Evolutionary conservation across 2,888 invertebrate genomes (phyloP).

Genomic region (Seira ritae): DNA sequence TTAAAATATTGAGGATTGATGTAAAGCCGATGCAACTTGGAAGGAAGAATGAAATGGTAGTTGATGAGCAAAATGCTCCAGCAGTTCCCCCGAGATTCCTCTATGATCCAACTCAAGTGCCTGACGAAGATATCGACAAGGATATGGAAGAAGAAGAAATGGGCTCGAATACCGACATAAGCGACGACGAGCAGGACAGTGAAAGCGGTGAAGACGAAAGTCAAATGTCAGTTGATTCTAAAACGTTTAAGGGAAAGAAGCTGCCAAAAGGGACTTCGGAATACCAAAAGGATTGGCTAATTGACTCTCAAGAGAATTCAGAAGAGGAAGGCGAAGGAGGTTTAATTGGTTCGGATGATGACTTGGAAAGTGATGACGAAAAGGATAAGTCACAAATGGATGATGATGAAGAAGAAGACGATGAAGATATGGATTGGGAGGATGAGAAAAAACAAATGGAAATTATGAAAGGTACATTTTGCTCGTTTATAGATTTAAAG

Average conservation of each 20-base stretch:
- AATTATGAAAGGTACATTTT: constrained; percentile 80
- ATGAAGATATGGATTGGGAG: constrained; percentile 82
- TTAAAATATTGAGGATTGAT: constrained; percentile 88
- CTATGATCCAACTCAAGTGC: constrained; percentile 62
- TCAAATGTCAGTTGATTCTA: constrained; percentile 57
- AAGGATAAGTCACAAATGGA: constrained; percentile 75
- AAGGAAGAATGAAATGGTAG: constrained; percentile 74
- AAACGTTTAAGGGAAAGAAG: constrained; percentile 79
- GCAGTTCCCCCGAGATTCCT: constrained; percentile 64
- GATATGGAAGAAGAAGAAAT: constrained; percentile 44
- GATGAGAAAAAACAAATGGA: constrained; percentile 87
- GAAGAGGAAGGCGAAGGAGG: constrained; percentile 47
- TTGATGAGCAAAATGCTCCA: constrained; percentile 31
- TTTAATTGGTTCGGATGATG: constrained; percentile 73
- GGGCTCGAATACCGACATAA: constrained; percentile 57
- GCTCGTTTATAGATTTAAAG: not conserved
- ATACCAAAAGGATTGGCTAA: constrained; percentile 97
- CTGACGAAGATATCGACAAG: constrained; percentile 85
- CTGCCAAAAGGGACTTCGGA: constrained; percentile 97
- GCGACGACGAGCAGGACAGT: constrained; percentile 53
- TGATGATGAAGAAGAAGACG: constrained; percentile 78
- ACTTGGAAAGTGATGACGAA: constrained; percentile 76
- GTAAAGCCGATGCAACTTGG: constrained; percentile 77
- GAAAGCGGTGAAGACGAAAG: constrained; percentile 54
- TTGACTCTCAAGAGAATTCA: constrained; percentile 78